These are phyloP conservation scores for Caenorhabditis remanei DNA, from an alignment of 1,140 invertebrate genomes.

Conservation along the genomic window DNA sequence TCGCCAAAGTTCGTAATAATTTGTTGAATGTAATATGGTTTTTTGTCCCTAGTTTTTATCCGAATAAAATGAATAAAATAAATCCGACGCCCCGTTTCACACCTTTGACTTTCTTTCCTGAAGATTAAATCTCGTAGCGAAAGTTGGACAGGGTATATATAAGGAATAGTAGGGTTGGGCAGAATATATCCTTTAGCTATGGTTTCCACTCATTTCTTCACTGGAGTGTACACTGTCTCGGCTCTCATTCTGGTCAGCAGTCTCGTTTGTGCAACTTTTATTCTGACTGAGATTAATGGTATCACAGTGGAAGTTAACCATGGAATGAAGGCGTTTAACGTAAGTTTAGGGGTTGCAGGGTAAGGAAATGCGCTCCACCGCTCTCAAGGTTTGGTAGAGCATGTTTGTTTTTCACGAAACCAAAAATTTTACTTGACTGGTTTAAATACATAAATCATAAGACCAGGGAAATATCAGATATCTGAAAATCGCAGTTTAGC, in stretches of 20 bases:
- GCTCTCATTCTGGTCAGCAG: background rate
- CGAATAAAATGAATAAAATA: background rate
- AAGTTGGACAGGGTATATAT: slow-evolving; percentile 29
- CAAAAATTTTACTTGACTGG: no score
- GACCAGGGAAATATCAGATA: no score
- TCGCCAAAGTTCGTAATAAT: slow-evolving; percentile 49
- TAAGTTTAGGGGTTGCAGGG: background rate
- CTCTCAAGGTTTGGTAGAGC: no score
- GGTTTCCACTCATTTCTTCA: slow-evolving; percentile 22
- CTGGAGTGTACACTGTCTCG: background rate
- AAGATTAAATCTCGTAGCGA: background rate
- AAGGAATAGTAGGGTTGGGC: background rate
- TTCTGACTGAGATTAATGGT: slow-evolving; percentile 5
- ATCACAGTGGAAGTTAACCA: background rate
- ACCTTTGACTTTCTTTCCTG: background rate
- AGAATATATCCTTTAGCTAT: background rate
- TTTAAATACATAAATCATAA: no score
- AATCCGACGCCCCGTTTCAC: slow-evolving; percentile 24
- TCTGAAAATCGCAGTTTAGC: background rate
- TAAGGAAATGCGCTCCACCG: no score
- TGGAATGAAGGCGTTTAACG: slow-evolving; percentile 8
- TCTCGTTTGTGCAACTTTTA: background rate
- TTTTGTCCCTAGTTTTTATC: background rate
- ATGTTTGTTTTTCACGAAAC: no score
- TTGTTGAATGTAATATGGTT: slow-evolving; percentile 39